Conservation (phyloP, 2,113 vertebrate species). For the Cyanoramphus novaezelandiae region DNA sequence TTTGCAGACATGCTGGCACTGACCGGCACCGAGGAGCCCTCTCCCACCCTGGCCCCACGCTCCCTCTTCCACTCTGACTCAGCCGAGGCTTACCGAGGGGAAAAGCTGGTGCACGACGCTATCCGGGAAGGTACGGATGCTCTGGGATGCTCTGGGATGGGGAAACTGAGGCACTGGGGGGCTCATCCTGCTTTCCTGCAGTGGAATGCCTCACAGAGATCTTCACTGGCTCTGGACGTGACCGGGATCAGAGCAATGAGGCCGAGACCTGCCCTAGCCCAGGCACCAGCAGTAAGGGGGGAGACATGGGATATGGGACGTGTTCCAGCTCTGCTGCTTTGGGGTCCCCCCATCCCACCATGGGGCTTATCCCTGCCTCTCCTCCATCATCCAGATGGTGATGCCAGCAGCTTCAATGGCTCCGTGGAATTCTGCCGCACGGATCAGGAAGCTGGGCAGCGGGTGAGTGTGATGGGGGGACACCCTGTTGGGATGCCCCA, state of each 20-base stretch:
- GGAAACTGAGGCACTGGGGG: not conserved
- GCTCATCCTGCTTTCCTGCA: not conserved
- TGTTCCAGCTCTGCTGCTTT: not conserved
- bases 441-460: slow-evolving; percentile 53
- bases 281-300: slow-evolving; percentile 60
- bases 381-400: slow-evolving; percentile 73
- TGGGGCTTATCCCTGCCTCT: not conserved
- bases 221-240: slow-evolving; percentile 73
- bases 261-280: slow-evolving; percentile 62
- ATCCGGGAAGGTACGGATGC: slow-evolving; percentile 80
- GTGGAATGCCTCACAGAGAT: slow-evolving; percentile 87
- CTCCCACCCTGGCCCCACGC: slow-evolving; percentile 67
- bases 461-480: slow-evolving; percentile 68
- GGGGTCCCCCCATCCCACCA: not conserved
- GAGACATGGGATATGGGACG: not conserved
- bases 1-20: slow-evolving; percentile 79
- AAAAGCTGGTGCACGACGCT: slow-evolving; percentile 83
- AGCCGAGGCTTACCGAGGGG: slow-evolving; percentile 77
- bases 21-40: not conserved
- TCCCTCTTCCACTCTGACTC: slow-evolving; percentile 84
- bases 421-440: slow-evolving; percentile 72
- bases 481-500: not conserved
- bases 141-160: not conserved
- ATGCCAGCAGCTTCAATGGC: slow-evolving; percentile 79
- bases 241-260: slow-evolving; percentile 70